Evolutionary conservation across 2,113 vertebrate species (phyloP), one percentile per base, ranked within the genome.

Genomic region (Empidonax alnorum): DNA sequence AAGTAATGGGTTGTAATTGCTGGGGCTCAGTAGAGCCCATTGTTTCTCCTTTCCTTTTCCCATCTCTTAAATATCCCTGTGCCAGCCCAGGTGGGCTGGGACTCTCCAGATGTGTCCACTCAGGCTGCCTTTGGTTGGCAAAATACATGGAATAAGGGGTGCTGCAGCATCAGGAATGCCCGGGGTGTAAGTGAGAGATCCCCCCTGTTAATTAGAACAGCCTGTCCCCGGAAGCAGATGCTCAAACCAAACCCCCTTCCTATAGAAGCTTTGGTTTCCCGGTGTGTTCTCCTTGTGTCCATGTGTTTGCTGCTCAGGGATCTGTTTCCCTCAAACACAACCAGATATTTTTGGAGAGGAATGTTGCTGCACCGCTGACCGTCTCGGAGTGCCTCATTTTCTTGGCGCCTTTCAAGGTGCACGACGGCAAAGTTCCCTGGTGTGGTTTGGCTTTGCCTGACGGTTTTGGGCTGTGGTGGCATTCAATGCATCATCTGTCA

Each of bases 1-100:
- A 61, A 44, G 12, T 16, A 10, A 10, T 0, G 0, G 37, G 35
- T 39, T 46, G 10, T 23, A 77, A 2, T n/a, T 63, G 39, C 41
- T 65, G 11, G 39, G 47, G 35, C 23, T 50, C 52, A 10, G 31
- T 0, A 5, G 17, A 9, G 17, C 39, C 6, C 6, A 7, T 49
- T 73, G 50, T 30, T 87, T 53, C 42, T 89, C 35, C 3, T 6
- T 84, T 55, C 21, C 21, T 67, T 20, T 47, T 82, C 49, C 56
- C 31, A 35, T 56, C 49, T 7, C 1, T 67, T 62, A 30, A 41
- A 37, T 7, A 18, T 28, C 7, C 33, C 55, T 15, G n/a, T 35
- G 41, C 31, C 33, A 9, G n/a, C 28, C 49, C 62, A 24, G 24
- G 68, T 31, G 25, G 37, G 25, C 59, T 84, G 59, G 39, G 23